Conservation (phyloP, 2,113 vertebrate genomes). For the Oncorhynchus gorbuscha region DNA sequence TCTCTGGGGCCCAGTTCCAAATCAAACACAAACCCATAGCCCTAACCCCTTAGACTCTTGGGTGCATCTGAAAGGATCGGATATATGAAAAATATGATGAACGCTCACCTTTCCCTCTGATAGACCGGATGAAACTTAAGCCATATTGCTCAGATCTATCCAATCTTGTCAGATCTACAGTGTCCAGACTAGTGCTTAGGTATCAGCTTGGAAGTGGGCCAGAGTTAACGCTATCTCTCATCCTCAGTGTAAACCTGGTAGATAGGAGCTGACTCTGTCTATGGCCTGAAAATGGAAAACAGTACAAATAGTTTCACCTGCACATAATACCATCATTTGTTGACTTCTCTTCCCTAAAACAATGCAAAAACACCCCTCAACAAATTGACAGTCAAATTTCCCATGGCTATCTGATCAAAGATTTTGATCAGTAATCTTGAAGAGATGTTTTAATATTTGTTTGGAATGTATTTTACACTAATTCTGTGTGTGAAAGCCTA, state of each 20-base stretch:
- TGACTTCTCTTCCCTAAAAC: neutral
- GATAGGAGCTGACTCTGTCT: neutral
- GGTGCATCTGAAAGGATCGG: neutral
- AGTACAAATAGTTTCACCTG: neutral
- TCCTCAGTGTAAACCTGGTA: constrained; percentile 1
- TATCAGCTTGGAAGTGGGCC: neutral
- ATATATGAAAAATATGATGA: neutral
- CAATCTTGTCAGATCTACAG: neutral
- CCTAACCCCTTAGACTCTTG: neutral
- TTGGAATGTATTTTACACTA: constrained; percentile 53
- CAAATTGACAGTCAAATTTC: neutral
- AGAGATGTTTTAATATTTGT: constrained; percentile 7
- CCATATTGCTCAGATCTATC: neutral
- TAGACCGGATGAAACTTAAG: neutral
- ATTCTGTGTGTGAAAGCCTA: neutral
- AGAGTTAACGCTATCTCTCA: neutral
- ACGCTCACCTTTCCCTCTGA: neutral
- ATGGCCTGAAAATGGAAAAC: neutral
- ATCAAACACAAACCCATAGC: neutral
- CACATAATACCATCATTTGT: neutral
- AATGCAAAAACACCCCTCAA: neutral
- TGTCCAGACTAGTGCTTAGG: neutral
- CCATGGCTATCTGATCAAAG: neutral
- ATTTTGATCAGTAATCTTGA: neutral
- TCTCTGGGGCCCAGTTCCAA: constrained; percentile 23